Evolutionary conservation across 2,797 vertebrate genomes (phyloP), one percentile per base, ranked within the genome.

Genomic region (Oreonectes daqikongensis): DNA sequence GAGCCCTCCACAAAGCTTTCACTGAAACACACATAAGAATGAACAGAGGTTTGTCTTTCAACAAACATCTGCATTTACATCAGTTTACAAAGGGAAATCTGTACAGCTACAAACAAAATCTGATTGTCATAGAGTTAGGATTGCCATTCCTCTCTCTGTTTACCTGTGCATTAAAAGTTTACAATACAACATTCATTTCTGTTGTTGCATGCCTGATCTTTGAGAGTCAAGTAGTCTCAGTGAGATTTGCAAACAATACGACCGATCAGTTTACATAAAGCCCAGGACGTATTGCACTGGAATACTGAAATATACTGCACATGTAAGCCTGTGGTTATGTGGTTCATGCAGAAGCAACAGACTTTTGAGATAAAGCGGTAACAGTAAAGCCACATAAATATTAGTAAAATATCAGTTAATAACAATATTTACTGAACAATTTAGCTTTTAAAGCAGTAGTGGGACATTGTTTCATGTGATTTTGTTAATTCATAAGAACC

Each of bases 301-400:
- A 75, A 67, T 57, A 57, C 72, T 44, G 52, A 75, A 66, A 89
- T 84, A 86, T n/a, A n/a, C n/a, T n/a, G n/a, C 72, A 79, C 68
- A 78, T 44, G 79, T 84, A 79, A 75, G 78, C 66, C 60, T 59
- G 18, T 65, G 67, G 71, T 75, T 15, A 38, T 67, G 80, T 63
- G 85, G 48, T 81, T 81, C 83, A 88, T 85, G 83, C 81, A 73
- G 80, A 75, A 40, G 6, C 78, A 83, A 75, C 20, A 69, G n/a
- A 40, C 72, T 52, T 72, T 12, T 15, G 26, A 77, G 74, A 75
- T 12, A 59, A 12, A 50, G 64, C 26, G 55, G 30, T 30, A 55
- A 63, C 74, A 75, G 4, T 22, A 60, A 76, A 59, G 71, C n/a
- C n/a, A n/a, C n/a, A n/a, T n/a, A n/a, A n/a, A n/a, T n/a, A n/a